Conservation (phyloP, 1,140 invertebrate species). For the Whitmania pigra region DNA sequence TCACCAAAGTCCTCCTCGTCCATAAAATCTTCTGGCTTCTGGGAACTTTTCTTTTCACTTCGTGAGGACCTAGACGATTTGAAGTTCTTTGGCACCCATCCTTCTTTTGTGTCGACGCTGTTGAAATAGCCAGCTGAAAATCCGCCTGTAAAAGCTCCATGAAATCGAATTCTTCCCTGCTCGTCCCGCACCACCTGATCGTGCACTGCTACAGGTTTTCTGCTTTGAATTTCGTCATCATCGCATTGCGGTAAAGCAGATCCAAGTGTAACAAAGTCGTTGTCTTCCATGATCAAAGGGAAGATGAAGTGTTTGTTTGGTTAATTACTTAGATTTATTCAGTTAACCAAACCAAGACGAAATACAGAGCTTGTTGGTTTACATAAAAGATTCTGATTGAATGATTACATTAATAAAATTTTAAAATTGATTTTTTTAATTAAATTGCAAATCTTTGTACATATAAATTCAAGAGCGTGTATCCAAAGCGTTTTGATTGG, state of each 20-base stretch:
- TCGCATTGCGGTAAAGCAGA: slow-evolving; percentile 61
- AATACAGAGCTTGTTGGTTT: too few relatives aligned
- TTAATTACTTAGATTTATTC: too few relatives aligned
- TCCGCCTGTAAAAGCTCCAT: slow-evolving; percentile 97
- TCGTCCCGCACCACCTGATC: slow-evolving; percentile 82
- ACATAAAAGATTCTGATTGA: too few relatives aligned
- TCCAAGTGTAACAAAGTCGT: slow-evolving; percentile 58
- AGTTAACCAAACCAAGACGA: too few relatives aligned
- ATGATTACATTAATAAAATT: too few relatives aligned
- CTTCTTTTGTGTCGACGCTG: slow-evolving; percentile 85
- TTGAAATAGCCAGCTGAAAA: slow-evolving; percentile 97
- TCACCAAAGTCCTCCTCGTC: slow-evolving; percentile 90
- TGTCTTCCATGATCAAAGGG: slow-evolving; percentile 32
- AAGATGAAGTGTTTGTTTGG: too few relatives aligned
- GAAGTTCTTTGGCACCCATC: slow-evolving; percentile 75
- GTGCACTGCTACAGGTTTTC: slow-evolving; percentile 66
- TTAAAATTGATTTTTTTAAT: too few relatives aligned
- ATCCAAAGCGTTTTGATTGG: too few relatives aligned
- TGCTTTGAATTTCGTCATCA: slow-evolving; percentile 41
- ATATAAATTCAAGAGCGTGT: too few relatives aligned
- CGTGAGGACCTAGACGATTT: slow-evolving; percentile 62
- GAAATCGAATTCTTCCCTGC: slow-evolving; percentile 78
- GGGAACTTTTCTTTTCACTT: slow-evolving; percentile 48
- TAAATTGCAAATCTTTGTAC: too few relatives aligned
- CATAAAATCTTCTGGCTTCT: slow-evolving; percentile 77